These are phyloP conservation scores for Sarcophaga variegata DNA, from an alignment of 2,888 invertebrate genomes.

Conservation along the genomic window DNA sequence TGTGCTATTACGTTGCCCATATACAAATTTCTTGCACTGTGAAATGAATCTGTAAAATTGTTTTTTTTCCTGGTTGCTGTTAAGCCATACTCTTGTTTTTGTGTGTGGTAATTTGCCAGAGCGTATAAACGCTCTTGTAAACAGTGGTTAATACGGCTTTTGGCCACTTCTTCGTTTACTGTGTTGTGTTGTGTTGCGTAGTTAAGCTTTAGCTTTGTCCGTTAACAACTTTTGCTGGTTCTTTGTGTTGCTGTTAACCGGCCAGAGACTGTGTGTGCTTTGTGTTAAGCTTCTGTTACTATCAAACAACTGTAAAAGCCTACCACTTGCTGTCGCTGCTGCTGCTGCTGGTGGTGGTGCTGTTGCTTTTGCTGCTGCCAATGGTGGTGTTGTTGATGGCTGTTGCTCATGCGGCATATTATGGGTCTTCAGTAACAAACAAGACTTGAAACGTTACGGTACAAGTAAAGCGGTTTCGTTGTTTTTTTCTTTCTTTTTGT, in stretches of 20 bases:
- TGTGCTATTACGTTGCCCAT: neutral
- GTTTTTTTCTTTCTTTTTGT: neutral
- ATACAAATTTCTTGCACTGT: slow-evolving; percentile 31
- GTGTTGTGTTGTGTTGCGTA: neutral
- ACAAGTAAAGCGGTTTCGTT: slow-evolving; percentile 38
- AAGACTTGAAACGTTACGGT: slow-evolving; percentile 62
- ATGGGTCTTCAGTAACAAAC: slow-evolving; percentile 58
- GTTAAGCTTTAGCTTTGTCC: slow-evolving; percentile 33
- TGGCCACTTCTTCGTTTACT: slow-evolving; percentile 15
- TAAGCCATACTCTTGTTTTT: slow-evolving; percentile 33
- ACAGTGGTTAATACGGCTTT: slow-evolving; percentile 51
- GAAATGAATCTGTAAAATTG: slow-evolving; percentile 36
- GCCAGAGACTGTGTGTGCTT: slow-evolving; percentile 20
- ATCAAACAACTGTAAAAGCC: too few relatives aligned
- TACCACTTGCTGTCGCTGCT: slow-evolving; percentile 30
- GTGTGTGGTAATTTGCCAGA: slow-evolving; percentile 65
- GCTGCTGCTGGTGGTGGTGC: neutral
- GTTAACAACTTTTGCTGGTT: slow-evolving; percentile 30
- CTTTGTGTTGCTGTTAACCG: slow-evolving; percentile 32
- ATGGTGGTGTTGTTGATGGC: slow-evolving; percentile 6
- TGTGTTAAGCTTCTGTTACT: slow-evolving; percentile 41
- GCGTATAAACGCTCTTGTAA: slow-evolving; percentile 56
- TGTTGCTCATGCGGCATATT: slow-evolving; percentile 41
- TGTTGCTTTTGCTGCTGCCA: neutral
- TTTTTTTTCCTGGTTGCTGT: slow-evolving; percentile 23